phyloP scores from a whole-genome alignment of 2,888 invertebrate genomes.

The Callyntrura guangdongensis region DNA sequence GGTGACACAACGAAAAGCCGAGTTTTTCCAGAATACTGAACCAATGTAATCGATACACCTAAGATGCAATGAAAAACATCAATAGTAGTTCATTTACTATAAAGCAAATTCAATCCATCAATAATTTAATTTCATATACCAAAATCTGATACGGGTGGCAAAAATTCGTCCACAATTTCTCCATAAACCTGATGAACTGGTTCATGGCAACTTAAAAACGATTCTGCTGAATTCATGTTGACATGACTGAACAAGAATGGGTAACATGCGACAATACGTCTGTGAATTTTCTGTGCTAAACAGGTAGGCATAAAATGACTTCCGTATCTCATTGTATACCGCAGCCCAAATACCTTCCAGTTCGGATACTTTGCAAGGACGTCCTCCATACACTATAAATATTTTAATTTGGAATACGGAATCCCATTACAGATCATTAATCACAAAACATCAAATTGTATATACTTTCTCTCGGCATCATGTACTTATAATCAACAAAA shows the following conservation, averaged over 20 bases:
- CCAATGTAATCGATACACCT: conserved; percentile 67
- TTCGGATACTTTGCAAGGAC: conserved; percentile 26
- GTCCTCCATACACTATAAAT: conserved; percentile 59
- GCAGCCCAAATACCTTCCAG: conserved; percentile 69
- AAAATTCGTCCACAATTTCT: conserved; percentile 73
- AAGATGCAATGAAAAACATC: not conserved
- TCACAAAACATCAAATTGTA: not conserved
- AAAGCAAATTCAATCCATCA: no score
- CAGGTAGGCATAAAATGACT: conserved; percentile 57
- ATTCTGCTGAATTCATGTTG: conserved; percentile 44
- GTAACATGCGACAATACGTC: conserved; percentile 45
- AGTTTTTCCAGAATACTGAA: conserved; percentile 65
- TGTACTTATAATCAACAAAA: no score
- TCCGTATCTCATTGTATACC: conserved; percentile 52
- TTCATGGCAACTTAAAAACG: conserved; percentile 1
- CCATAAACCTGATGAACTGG: conserved; percentile 70
- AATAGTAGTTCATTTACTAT: no score
- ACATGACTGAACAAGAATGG: conserved; percentile 66
- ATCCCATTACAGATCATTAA: not conserved
- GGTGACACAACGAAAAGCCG: conserved; percentile 72
- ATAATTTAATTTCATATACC: conserved; percentile 52
- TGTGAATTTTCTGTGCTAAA: conserved; percentile 38
- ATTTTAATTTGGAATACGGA: not conserved
- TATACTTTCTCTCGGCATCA: no score
- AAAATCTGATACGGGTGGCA: conserved; percentile 68